These are phyloP conservation scores for Poecilobothrus nobilitatus DNA, from an alignment of 2,888 invertebrate species.

Conservation along the genomic window DNA sequence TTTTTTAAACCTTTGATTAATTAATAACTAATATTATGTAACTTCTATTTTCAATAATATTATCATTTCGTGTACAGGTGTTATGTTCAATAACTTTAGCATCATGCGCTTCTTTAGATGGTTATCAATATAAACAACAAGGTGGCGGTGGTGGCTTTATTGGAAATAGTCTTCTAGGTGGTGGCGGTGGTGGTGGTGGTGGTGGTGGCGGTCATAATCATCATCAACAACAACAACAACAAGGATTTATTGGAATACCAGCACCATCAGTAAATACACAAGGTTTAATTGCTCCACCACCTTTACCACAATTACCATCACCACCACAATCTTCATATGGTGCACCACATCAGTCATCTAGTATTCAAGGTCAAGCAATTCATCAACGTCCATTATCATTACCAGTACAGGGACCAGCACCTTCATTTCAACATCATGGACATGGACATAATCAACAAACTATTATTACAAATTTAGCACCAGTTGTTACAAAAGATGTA, in stretches of 20 bases:
- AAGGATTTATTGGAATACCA: neutral
- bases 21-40: neutral
- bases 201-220: neutral
- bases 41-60: neutral
- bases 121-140: neutral
- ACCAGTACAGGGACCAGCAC: neutral
- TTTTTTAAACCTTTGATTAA: neutral
- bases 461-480: constrained; percentile 19
- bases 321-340: neutral
- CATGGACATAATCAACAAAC: constrained; percentile 12
- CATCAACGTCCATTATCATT: constrained; percentile 12
- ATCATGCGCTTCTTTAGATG: neutral
- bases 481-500: constrained; percentile 39
- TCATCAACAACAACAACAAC: neutral
- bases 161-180: neutral
- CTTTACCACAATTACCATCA: neutral
- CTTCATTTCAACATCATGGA: too few species aligned
- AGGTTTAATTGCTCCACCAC: neutral
- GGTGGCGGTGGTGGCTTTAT: neutral
- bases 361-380: constrained; percentile 12
- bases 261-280: too few species aligned
- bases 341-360: constrained; percentile 2
- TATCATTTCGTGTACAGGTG: neutral
- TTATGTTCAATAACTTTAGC: neutral
- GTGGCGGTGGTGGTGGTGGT: neutral